A percentile compares a stretch with the other conserved stretches of the same genome.
phyloP scores from a whole-genome alignment of 2,113 vertebrate genomes.

The Rhinolophus ferrumequinum region DNA sequence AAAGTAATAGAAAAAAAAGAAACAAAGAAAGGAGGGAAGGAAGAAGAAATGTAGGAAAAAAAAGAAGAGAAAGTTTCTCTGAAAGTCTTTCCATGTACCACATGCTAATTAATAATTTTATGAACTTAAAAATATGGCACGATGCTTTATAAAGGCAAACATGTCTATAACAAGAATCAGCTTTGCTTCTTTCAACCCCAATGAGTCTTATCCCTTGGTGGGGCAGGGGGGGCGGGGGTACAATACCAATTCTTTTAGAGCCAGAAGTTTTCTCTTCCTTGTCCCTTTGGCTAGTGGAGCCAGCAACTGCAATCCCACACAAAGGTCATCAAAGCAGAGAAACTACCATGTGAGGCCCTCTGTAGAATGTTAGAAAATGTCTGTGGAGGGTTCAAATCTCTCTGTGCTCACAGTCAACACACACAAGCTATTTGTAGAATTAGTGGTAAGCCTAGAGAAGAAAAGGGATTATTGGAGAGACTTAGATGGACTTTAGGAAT shows the following conservation, averaged over 20 bases:
- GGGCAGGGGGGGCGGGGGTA: background rate
- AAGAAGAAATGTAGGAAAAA: background rate
- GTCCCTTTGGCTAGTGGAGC: background rate
- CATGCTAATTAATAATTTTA: background rate
- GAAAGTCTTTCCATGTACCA: background rate
- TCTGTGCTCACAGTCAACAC: background rate
- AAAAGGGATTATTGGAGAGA: background rate
- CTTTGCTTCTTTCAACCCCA: background rate
- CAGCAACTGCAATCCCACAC: background rate
- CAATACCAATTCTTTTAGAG: background rate
- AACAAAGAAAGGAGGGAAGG: background rate
- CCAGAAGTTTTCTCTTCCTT: background rate
- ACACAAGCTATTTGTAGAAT: background rate
- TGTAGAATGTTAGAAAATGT: background rate
- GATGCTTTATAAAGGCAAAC: background rate
- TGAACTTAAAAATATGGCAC: background rate
- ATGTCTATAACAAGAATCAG: background rate
- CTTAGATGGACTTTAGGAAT: background rate
- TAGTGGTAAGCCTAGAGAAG: background rate
- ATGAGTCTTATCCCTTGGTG: background rate
- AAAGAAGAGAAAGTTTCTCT: background rate
- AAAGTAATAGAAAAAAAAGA: background rate
- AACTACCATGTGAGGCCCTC: background rate
- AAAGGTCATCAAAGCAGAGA: background rate
- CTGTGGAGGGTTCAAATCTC: background rate